Percentiles rank a stretch among this genome's conserved stretches.
Conservation (phyloP, 53 echinoderm and acorn worm species). For the Henricia sp. region DNA sequence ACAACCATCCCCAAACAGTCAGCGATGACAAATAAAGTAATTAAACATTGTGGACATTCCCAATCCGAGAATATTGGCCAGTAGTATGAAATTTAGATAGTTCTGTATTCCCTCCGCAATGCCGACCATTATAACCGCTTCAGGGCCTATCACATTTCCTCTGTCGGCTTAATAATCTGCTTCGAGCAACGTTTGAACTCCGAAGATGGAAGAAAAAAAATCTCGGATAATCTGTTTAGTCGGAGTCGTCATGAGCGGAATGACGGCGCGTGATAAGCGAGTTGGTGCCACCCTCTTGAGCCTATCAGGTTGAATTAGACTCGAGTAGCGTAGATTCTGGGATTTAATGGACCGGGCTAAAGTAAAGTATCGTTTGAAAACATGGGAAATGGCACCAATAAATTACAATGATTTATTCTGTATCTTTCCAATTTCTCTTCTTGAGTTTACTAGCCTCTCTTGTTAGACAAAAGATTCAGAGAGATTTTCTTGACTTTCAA, state of each 20-base stretch:
- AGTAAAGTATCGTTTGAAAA: too few relatives aligned
- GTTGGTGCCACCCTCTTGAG: constrained; percentile 33
- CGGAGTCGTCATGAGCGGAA: constrained; percentile 28
- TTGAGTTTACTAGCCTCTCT: too few relatives aligned
- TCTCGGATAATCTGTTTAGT: constrained; percentile 33
- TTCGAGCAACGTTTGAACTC: not conserved
- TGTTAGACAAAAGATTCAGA: too few relatives aligned
- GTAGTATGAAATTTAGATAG: constrained; percentile 31
- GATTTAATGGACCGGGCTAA: too few relatives aligned
- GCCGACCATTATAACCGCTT: constrained; percentile 5
- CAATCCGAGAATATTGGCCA: not conserved
- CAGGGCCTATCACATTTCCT: constrained; percentile 14
- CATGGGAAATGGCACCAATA: too few relatives aligned
- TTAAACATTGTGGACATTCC: not conserved
- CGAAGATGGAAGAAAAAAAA: constrained; percentile 4
- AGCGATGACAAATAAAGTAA: too few relatives aligned
- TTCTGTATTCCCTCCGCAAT: constrained; percentile 7
- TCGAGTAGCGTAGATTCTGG: not conserved
- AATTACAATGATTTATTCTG: too few relatives aligned
- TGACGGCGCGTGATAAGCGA: constrained; percentile 28
- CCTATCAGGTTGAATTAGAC: constrained; percentile 31
- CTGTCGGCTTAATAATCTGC: constrained; percentile 19
- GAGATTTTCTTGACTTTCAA: too few relatives aligned
- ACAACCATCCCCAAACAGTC: too few relatives aligned
- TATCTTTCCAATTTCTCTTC: too few relatives aligned